phyloP scores from a whole-genome alignment of 2,888 invertebrate genomes.

The Ochropacha duplaris region DNA sequence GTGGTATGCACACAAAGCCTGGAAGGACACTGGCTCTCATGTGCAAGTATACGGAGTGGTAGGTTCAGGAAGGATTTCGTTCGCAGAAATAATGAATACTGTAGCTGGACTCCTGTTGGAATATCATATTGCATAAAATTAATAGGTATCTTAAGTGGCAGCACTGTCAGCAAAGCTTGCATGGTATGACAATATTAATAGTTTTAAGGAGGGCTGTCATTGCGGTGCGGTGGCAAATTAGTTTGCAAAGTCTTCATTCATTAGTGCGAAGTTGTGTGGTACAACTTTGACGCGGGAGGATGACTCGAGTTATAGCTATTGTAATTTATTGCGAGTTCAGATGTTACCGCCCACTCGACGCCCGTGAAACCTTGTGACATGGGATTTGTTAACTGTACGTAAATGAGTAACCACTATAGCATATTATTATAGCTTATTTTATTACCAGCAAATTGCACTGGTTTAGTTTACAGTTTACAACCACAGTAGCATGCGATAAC shows the following conservation, averaged over 20 bases:
- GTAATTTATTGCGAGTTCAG: constrained; percentile 33
- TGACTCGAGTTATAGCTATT: constrained; percentile 36
- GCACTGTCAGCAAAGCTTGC: constrained; percentile 18
- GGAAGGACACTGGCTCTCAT: too few species aligned
- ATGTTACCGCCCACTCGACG: constrained; percentile 16
- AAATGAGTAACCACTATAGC: too few species aligned
- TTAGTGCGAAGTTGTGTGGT: constrained; percentile 57
- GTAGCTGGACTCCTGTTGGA: neutral
- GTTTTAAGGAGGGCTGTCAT: constrained; percentile 44
- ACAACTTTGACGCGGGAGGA: constrained; percentile 45
- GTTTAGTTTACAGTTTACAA: too few species aligned
- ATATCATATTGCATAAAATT: neutral
- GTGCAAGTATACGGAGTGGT: neutral
- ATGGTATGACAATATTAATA: constrained; percentile 41
- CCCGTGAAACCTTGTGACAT: constrained; percentile 25
- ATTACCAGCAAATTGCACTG: too few species aligned
- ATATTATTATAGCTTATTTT: neutral
- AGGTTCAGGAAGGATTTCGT: neutral
- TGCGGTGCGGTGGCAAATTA: constrained; percentile 58
- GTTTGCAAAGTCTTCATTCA: constrained; percentile 65
- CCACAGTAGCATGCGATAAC: too few species aligned
- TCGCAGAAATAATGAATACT: neutral
- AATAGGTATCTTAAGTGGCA: neutral
- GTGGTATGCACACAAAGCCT: too few species aligned
- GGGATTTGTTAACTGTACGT: constrained; percentile 23